phyloP scores from a whole-genome alignment of 2,797 vertebrate genomes.

The Sternarchorhynchus goeldii region DNA sequence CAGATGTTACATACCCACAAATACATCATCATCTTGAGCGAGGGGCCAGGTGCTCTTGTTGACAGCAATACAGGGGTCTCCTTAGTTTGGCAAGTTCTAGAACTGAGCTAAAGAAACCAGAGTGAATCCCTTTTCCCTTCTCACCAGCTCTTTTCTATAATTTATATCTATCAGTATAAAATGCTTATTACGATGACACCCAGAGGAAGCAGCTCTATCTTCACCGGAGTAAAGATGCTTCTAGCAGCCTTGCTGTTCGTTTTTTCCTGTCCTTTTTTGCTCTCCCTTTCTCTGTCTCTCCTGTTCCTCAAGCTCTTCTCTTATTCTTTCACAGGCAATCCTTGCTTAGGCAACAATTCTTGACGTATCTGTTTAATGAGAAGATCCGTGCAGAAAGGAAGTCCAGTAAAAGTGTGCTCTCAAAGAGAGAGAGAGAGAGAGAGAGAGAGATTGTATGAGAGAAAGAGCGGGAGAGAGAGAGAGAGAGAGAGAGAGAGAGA shows the following conservation, averaged over 20 bases:
- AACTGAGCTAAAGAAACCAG: slow-evolving; percentile 77
- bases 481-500: slow-evolving; percentile 35
- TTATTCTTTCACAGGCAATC: slow-evolving; percentile 69
- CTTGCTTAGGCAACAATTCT: slow-evolving; percentile 82
- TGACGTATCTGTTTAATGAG: slow-evolving; percentile 81
- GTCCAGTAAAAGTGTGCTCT: slow-evolving; percentile 70
- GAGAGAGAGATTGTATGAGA: background rate
- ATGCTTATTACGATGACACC: slow-evolving; percentile 51
- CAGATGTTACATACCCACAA: slow-evolving; percentile 84
- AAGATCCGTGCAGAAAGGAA: slow-evolving; percentile 74
- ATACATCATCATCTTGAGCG: slow-evolving; percentile 91
- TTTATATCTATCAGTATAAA: slow-evolving; percentile 50
- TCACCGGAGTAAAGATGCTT: slow-evolving; percentile 71
- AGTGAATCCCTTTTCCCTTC: slow-evolving; percentile 65
- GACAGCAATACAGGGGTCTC: slow-evolving; percentile 78
- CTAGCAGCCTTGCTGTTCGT: slow-evolving; percentile 69
- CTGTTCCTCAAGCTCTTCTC: slow-evolving; percentile 39
- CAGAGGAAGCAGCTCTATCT: slow-evolving; percentile 50
- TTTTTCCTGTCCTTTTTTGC: slow-evolving; percentile 20
- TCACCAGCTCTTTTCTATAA: slow-evolving; percentile 55
- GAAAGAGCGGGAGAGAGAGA: slow-evolving; percentile 37
- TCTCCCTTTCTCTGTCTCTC: slow-evolving; percentile 32
- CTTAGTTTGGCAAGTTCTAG: slow-evolving; percentile 83
- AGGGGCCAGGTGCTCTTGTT: slow-evolving; percentile 73
- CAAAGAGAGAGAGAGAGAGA: slow-evolving; percentile 47